Conservation (phyloP, 2,888 invertebrate genomes). For the Nephrotoma flavescens region DNA sequence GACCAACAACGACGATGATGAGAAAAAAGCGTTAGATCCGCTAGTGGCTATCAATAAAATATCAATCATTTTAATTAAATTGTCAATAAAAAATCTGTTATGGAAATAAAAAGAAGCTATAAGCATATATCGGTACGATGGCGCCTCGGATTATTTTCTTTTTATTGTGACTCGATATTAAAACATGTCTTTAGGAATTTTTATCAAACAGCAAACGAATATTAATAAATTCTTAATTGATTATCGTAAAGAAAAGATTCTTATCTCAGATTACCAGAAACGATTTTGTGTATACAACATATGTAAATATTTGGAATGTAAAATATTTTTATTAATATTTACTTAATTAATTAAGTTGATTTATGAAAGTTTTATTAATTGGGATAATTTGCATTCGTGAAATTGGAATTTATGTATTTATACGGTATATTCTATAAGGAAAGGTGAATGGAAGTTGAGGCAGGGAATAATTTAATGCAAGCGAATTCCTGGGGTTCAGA, state of each 20-base stretch:
- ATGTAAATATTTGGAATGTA: background rate
- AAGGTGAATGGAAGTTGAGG: no score
- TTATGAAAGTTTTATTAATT: background rate
- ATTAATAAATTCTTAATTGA: background rate
- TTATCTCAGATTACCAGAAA: background rate
- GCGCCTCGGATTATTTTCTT: background rate
- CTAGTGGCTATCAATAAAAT: background rate
- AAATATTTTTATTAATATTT: background rate
- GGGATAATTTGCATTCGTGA: background rate
- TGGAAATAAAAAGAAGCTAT: background rate
- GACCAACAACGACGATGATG: background rate
- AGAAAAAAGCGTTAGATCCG: background rate
- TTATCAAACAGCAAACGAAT: background rate
- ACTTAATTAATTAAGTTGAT: background rate
- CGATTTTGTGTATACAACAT: background rate
- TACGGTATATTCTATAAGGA: no score
- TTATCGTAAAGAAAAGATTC: background rate
- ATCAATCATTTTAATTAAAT: background rate
- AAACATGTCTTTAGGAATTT: background rate
- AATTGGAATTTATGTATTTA: background rate
- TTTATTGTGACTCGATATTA: background rate
- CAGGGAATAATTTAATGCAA: no score
- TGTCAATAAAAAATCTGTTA: background rate
- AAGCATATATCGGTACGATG: background rate
- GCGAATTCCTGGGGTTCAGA: no score